These are phyloP conservation scores for Psylliodes chrysocephalus DNA, from an alignment of 2,888 invertebrate genomes.

Conservation along the genomic window DNA sequence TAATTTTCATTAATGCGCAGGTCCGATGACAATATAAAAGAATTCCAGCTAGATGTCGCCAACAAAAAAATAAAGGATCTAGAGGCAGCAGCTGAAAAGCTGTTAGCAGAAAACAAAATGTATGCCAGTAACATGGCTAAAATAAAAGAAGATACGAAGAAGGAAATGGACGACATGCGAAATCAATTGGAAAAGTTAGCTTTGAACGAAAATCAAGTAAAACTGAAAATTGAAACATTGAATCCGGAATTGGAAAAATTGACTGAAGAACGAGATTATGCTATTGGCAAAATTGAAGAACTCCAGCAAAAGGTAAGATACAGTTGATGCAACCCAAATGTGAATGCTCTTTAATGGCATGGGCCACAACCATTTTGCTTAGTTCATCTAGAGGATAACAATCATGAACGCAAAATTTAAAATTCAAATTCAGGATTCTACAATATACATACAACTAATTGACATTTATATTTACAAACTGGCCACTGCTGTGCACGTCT, in stretches of 20 bases:
- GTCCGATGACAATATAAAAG: conserved; percentile 44
- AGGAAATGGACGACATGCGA: not conserved
- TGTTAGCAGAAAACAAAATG: conserved; percentile 7
- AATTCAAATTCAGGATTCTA: too few relatives aligned
- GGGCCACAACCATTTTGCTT: too few relatives aligned
- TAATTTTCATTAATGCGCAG: conserved; percentile 12
- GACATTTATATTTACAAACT: too few relatives aligned
- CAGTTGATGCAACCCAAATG: too few relatives aligned
- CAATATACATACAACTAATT: too few relatives aligned
- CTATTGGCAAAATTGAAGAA: not conserved
- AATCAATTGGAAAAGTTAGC: not conserved
- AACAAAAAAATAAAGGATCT: conserved; percentile 51
- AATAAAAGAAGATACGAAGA: not conserved
- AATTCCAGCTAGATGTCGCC: conserved; percentile 50
- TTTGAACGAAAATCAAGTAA: conserved; percentile 12
- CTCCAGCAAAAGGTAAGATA: not conserved
- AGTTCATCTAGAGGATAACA: too few relatives aligned
- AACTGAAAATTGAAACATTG: conserved; percentile 12
- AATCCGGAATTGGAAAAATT: conserved; percentile 18
- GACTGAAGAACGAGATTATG: conserved; percentile 25
- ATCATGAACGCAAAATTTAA: too few relatives aligned
- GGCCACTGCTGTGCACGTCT: too few relatives aligned
- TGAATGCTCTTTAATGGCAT: too few relatives aligned
- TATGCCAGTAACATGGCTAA: not conserved
- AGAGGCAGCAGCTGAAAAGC: conserved; percentile 37